A percentile compares a stretch with the other conserved stretches of the same genome.
Conservation (phyloP, 2,888 invertebrate species). For the Cephus pygmeus region DNA sequence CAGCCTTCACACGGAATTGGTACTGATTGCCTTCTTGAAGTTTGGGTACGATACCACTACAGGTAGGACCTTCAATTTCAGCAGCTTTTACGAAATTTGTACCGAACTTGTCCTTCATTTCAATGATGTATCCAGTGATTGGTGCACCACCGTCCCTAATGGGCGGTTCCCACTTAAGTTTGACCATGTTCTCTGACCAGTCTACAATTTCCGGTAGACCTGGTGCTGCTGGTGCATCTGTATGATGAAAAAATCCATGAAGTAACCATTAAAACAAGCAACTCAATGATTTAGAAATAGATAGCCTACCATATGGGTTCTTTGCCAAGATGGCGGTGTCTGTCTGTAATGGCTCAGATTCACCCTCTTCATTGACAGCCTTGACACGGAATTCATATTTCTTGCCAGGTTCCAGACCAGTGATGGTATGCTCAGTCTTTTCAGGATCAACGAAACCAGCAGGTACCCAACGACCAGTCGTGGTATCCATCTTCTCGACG, state of each 20-base stretch:
- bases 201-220: constrained; percentile 92
- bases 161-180: constrained; percentile 91
- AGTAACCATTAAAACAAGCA: background rate
- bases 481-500: constrained; percentile 93
- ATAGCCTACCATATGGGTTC: constrained; percentile 86
- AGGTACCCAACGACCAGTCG: constrained; percentile 89
- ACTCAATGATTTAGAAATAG: background rate
- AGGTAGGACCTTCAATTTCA: constrained; percentile 85
- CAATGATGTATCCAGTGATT: constrained; percentile 92
- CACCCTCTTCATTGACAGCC: constrained; percentile 96
- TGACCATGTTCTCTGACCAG: constrained; percentile 91
- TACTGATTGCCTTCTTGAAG: constrained; percentile 95
- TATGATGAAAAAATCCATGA: constrained; percentile 14
- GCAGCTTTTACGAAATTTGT: constrained; percentile 87
- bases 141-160: constrained; percentile 93
- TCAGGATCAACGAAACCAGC: constrained; percentile 86
- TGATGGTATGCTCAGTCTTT: constrained; percentile 83
- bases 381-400: constrained; percentile 98
- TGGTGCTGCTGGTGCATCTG: constrained; percentile 83
- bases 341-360: constrained; percentile 93
- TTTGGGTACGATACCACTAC: constrained; percentile 88
- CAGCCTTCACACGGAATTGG: constrained; percentile 92
- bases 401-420: constrained; percentile 92
- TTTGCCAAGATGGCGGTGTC: constrained; percentile 92
- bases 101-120: constrained; percentile 90